Base-by-base conservation (phyloP, 1,140 invertebrate genomes). In the Teleogryllus occipitalis region DNA sequence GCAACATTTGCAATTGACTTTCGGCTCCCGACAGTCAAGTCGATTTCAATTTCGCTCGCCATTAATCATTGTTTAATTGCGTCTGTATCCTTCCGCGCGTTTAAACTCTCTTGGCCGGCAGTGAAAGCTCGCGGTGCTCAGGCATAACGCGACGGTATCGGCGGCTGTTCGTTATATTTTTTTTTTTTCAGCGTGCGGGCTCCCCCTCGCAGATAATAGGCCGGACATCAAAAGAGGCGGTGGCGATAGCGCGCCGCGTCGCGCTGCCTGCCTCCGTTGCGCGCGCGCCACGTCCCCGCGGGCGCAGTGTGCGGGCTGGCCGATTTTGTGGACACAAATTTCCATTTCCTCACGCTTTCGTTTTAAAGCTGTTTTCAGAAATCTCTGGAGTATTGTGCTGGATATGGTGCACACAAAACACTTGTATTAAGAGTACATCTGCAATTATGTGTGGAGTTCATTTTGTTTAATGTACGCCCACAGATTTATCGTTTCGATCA, bases 1-100 rank as follows among this genome's bases (percentile, higher is more conserved):
- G 54, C 54, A 65, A 65, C 49, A 54, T 65, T 65, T 65, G 54
- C 54, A 65, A 54, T 65, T 65, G 54, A 65, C 49, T 65, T 65
- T 65, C 54, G 54, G 54, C 54, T 54, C 49, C 49, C 54, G 54
- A 65, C 54, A 65, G 54, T 65, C 54, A 65, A 65, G 54, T 65
- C 54, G 54, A 65, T 65, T 65, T 54, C 49, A 65, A 65, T 65
- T 65, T 65, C 54, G 18, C 54, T 65, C 54, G 54, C 54, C 54
- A 65, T 65, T 65, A 54, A 65, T 65, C 54, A 65, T 65, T 65
- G 54, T 65, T 65, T 65, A 65, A 65, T 65, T 65, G 54, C 54
- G 54, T 65, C 54, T 7, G 54, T 65, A 65, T 2, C 7, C 54
- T 65, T 65, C 54, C 54, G 54, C 18, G 54, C 49, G 54, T 65